Evolutionary conservation across 2,113 vertebrate genomes (phyloP), one percentile per base, ranked within the genome.

Genomic region (Urocolius indicus): DNA sequence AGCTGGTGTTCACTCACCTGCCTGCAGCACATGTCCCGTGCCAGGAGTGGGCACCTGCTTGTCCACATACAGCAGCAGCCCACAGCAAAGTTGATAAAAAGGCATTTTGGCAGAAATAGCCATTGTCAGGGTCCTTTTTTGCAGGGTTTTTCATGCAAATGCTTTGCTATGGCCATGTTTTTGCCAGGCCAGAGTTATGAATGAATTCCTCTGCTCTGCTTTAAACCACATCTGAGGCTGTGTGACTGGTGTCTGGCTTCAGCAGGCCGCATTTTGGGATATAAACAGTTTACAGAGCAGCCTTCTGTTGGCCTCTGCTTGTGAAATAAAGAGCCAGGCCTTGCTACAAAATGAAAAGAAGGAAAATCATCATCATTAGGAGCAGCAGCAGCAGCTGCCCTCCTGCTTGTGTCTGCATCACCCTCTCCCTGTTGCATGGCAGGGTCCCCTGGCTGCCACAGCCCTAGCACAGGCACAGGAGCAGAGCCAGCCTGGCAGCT

Each of bases 111-210:
- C 43, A 46, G 13, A 48, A 78, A 48, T 32, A 54, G 65, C 49
- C 29, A 13, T 15, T 67, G 34, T 21, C 0, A 0, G 61, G 46
- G 15, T 90, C 43, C 72, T 84, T 61, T 1, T 0, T 6, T 9
- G 1, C 0, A 0, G 73, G 29, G 52, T 23, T 10, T 66, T 73
- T 73, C 0, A 3, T 54, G 30, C 51, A 75, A 73, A 43, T 6
- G 13, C 49, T 51, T 30, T 67, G 55, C n/a, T 57, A 10, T 57
- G 46, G 52, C 84, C 1, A 0, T 41, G 62, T 24, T 67, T 80
- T 58, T 81, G 75, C 71, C 92, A 55, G 72, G 51, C 24, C 1
- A 5, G 63, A 51, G 52, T n/a, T 93, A 87, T 57, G 91, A 81
- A 89, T 84, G 38, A 84, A 61, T 72, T 75, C 29, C 77, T 75